Evolutionary conservation across 2,888 invertebrate genomes (phyloP).

Genomic region (Meloe dianella): DNA sequence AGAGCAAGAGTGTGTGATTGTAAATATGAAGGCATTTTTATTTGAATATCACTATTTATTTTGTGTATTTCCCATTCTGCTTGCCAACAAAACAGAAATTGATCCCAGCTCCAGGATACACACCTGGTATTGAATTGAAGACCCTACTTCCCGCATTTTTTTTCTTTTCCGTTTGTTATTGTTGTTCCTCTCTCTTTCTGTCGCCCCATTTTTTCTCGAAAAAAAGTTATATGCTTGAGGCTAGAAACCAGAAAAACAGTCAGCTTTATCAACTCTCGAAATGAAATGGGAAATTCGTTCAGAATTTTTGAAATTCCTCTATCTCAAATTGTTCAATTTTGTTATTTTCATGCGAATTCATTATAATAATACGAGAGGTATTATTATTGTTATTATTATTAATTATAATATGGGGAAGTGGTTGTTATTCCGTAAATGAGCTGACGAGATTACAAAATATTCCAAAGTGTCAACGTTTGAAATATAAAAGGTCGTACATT

Average conservation of each 20-base stretch:
- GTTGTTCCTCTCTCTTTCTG: background rate
- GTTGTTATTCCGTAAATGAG: slow-evolving; percentile 36
- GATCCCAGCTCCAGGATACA: slow-evolving; percentile 15
- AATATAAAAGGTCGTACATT: slow-evolving; percentile 22
- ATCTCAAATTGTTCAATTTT: background rate
- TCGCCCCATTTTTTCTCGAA: background rate
- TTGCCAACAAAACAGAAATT: slow-evolving; percentile 14
- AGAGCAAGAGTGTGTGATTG: background rate
- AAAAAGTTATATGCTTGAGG: background rate
- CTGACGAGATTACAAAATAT: slow-evolving; percentile 44
- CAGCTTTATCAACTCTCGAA: background rate
- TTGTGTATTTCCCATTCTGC: slow-evolving; percentile 5
- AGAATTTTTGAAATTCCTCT: background rate
- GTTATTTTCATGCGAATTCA: background rate
- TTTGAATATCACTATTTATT: slow-evolving; percentile 10
- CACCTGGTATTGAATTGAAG: slow-evolving; percentile 13
- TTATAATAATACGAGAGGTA: background rate
- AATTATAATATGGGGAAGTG: too few species aligned
- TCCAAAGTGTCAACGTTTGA: slow-evolving; percentile 39
- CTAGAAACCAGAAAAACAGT: background rate
- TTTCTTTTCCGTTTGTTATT: background rate
- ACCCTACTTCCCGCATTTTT: background rate
- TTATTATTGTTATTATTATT: background rate
- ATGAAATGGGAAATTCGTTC: background rate
- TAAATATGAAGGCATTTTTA: slow-evolving; percentile 9